Base-by-base conservation (phyloP, 2,113 vertebrate species). In the Platanista minor region DNA sequence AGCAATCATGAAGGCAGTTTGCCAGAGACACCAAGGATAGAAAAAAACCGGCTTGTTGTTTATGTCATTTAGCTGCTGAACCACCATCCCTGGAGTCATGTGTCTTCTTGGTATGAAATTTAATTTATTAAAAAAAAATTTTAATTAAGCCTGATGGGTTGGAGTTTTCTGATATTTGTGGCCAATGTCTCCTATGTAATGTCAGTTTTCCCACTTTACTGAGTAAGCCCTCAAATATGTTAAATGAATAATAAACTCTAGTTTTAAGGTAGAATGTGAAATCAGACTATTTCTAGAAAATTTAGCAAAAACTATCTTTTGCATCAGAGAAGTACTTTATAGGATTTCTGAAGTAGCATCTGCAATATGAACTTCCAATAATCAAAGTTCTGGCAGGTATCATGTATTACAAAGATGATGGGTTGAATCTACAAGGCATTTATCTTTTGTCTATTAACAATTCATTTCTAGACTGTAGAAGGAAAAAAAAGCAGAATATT, bases 221-320 rank as follows among this genome's bases (percentile, higher is more conserved):
- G 54, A 97, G 49, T 88, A 43, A 0, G 64, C 6, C 0, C 18
- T 86, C 54, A 95, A 62, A 94, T 49, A 80, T 36, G 29, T 74
- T 41, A 97, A 36, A 23, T 67, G 59, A 91, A 97, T 64, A 95
- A 95, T 95, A 90, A 93, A 89, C 33, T 94, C 52, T 71, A 21
- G 57, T 89, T 90, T 87, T 17, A 95, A 25, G 29, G 41, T 27
- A 39, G 14, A 87, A 92, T 69, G 29, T 95, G 91, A 95, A 41
- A 20, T 59, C 59, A 72, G 57, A 21, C 71, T 20, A 0, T 52
- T 52, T 52, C 52, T 52, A 0, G 94, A 97, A 75, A 14, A 43
- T 82, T 93, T 84, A 80, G 75, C 10, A 96, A 17, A 93, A 62
- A 77, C 39, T 67, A 39, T 86, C 33, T 71, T 78, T 67, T 87